Percentiles rank a stretch among this genome's conserved stretches.
Conservation (phyloP, 2,888 invertebrate genomes). For the Drosophila engyochracea region DNA sequence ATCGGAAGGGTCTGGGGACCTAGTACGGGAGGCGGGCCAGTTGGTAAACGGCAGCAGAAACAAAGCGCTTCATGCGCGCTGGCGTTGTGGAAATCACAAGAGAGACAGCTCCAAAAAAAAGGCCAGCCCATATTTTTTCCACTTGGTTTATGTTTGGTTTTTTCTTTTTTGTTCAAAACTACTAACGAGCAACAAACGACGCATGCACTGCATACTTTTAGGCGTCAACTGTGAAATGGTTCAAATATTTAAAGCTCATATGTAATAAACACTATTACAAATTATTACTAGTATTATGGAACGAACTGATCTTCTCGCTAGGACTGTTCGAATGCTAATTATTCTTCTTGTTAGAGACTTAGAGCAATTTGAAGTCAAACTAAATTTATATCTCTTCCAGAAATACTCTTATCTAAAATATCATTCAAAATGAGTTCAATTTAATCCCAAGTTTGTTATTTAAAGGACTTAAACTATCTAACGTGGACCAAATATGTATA, state of each 20-base stretch:
- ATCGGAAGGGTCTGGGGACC: background rate
- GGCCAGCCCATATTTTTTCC: conserved; percentile 34
- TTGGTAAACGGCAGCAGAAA: conserved; percentile 70
- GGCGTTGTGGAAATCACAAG: conserved; percentile 61
- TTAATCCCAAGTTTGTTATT: background rate
- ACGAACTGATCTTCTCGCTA: background rate
- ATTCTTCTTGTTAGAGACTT: background rate
- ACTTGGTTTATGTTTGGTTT: conserved; percentile 25
- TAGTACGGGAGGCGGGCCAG: conserved; percentile 3
- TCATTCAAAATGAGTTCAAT: background rate
- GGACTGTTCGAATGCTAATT: background rate
- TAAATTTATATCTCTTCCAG: background rate
- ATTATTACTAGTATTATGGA: background rate
- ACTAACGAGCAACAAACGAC: conserved; percentile 70
- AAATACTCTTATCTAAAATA: background rate
- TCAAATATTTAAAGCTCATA: conserved; percentile 28
- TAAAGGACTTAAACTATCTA: background rate
- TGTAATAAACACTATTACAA: conserved; percentile 1
- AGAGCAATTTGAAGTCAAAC: background rate
- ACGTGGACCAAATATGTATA: background rate
- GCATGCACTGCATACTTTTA: conserved; percentile 41
- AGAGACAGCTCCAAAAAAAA: conserved; percentile 66
- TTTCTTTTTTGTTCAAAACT: conserved; percentile 40
- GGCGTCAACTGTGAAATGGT: conserved; percentile 33
- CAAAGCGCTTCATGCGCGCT: conserved; percentile 61